Evolutionary conservation across 2,113 vertebrate genomes (phyloP).

Genomic region (Mus pahari): DNA sequence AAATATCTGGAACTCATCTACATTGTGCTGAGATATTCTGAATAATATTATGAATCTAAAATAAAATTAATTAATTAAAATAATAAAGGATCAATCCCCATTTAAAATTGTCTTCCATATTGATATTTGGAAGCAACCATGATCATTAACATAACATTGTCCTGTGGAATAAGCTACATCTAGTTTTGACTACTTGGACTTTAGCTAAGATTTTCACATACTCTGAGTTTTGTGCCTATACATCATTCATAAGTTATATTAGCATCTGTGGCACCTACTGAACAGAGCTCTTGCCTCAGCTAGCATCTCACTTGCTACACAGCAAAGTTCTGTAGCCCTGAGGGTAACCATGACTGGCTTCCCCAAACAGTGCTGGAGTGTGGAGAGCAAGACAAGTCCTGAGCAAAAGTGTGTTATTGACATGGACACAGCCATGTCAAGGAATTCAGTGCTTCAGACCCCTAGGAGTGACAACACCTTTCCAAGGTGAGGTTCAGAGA

Average conservation of each 20-base stretch:
- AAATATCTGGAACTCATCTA: neutral
- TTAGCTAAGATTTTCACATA: neutral
- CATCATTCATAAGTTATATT: neutral
- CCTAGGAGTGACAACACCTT: neutral
- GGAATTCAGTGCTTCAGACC: neutral
- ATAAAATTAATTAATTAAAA: neutral
- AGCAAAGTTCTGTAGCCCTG: neutral
- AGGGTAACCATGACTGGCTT: neutral
- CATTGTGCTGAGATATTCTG: neutral
- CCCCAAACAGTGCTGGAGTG: neutral
- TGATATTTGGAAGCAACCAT: neutral
- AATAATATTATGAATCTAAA: neutral
- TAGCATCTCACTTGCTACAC: neutral
- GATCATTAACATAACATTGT: neutral
- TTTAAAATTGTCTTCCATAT: neutral
- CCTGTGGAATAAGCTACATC: neutral
- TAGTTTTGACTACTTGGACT: neutral
- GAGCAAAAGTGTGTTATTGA: neutral
- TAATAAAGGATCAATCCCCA: constrained; percentile 29
- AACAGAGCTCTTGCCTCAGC: neutral
- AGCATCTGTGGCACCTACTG: neutral
- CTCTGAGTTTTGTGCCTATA: neutral
- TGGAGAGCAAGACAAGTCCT: neutral
- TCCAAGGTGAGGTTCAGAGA: neutral
- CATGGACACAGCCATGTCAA: neutral